Evolutionary conservation across 2,888 invertebrate genomes (phyloP), one percentile per base, ranked within the genome.

Genomic region (Pollenia angustigena): DNA sequence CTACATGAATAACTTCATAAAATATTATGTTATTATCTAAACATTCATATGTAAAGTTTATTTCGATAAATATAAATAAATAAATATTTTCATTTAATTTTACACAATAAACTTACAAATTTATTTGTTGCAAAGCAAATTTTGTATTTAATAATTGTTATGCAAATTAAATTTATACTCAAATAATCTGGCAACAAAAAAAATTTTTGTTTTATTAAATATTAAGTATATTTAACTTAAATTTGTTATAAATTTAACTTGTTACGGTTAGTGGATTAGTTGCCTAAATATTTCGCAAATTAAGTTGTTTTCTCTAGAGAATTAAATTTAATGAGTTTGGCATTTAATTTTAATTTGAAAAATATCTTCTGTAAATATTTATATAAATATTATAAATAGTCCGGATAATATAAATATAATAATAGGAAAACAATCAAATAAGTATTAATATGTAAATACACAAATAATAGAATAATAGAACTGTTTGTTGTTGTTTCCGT

Each of bases 401-500:
- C 1, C 6, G 32, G 32, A 32, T 32, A 48, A 66, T 23, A 9
- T 16, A 66, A 66, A 66, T 9, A 50, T 54, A 54, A 46, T n/a
- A 56, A 54, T 32, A 8, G 12, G 10, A 4, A 44, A 54, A 54
- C 10, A 76, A 44, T 2, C 50, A 62, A 23, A 52, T 52, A 64
- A 50, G 12, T 54, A 52, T 52, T 42, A 11, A 64, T 52, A 60
- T 44, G 8, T 14, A 60, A 50, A 23, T 52, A 76, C 11, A 52
- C 42, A 58, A 42, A 14, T 62, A 46, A 48, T 42, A 12, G 7
- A 50, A 50, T 54, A 12, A 62, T n/a, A n/a, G n/a, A n/a, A n/a
- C n/a, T n/a, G n/a, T n/a, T 42, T 62, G 11, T 62, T 16, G 10
- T 12, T 46, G 54, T 46, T 42, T 76, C 64, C 76, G 76, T 76